Evolutionary conservation across 2,888 invertebrate genomes (phyloP).

Genomic region (Opisthograptis luteolata): DNA sequence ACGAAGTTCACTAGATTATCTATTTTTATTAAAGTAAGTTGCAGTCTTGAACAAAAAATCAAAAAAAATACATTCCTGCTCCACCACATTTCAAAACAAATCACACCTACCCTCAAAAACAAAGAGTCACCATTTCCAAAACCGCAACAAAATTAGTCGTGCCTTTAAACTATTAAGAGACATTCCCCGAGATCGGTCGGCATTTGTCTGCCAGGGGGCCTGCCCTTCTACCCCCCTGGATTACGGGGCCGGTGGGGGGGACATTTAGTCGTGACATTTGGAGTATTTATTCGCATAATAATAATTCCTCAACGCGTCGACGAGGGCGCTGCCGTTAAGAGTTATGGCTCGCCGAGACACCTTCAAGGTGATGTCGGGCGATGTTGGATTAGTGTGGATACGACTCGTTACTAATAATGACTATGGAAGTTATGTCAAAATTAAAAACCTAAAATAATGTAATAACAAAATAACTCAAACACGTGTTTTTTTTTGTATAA

Average conservation of each 20-base stretch:
- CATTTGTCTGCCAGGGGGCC: constrained; percentile 26
- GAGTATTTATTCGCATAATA: constrained; percentile 88
- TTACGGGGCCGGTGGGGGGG: constrained; percentile 67
- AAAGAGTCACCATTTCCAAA: constrained; percentile 9
- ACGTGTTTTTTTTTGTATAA: too few relatives aligned
- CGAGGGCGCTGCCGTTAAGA: constrained; percentile 77
- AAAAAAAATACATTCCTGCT: too few relatives aligned
- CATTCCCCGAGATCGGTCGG: constrained; percentile 24
- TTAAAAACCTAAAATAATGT: too few relatives aligned
- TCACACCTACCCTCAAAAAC: background rate
- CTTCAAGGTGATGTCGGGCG: constrained; percentile 68
- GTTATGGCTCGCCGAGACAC: constrained; percentile 78
- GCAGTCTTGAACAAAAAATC: too few relatives aligned
- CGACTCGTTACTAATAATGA: constrained; percentile 22
- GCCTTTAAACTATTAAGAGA: constrained; percentile 35
- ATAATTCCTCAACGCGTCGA: constrained; percentile 83
- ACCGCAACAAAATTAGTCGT: constrained; percentile 23
- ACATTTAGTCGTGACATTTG: constrained; percentile 86
- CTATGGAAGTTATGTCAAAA: too few relatives aligned
- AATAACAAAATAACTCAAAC: too few relatives aligned
- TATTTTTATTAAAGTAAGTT: too few relatives aligned
- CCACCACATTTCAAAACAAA: constrained; percentile 1
- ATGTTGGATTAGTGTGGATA: constrained; percentile 54
- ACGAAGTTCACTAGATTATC: too few relatives aligned
- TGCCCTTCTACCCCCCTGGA: constrained; percentile 47